Base-by-base conservation (phyloP, 37 sponge, comb jelly and placozoan genomes). In the Petrosia ficiformis region DNA sequence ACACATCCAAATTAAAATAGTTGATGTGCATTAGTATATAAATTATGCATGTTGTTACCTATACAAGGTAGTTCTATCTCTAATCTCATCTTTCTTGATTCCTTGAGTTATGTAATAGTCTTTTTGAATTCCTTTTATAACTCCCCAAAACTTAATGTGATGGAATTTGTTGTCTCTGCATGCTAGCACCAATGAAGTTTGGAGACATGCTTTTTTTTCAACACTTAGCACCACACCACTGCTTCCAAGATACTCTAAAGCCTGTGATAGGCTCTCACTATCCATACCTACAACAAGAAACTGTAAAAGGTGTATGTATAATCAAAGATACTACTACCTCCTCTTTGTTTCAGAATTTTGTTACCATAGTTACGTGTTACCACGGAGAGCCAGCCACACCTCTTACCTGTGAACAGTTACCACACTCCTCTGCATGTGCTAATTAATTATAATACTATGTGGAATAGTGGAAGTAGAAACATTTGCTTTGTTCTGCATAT, bases 61-160 rank as follows among this genome's bases (percentile, higher is more conserved):
- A 73, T 90, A 99, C 14, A 95, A 71, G 63, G 74, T 79, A 59
- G 93, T 95, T 59, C 90, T 90, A 61, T 90, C 93, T 38, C 78
- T 77, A 33, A 95, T 59, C 57, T 90, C 94, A 39, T 99, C 94
- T 59, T 66, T 71, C 2, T 89, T 92, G 3, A 93, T 59, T 31
- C 99, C 99, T 16, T 87, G 89, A 26, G 86, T 91, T 37, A 99
- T 86, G 72, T 90, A 99, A 79, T 99, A 99, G 77, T 93, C 83
- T 3, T 68, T 83, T 57, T 86, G 80, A 37, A 95, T 83, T 21
- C 99, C 99, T 57, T 77, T 74, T 36, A 99, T 80, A 24, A 77
- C 81, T 19, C 99, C 99, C 99, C 99, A 99, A 25, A 99, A 73
- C 61, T 87, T 80, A 14, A 95, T 87, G 21, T 80, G 42, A 31